Percentiles rank a stretch among this genome's conserved stretches.
phyloP scores from a whole-genome alignment of 2,888 invertebrate genomes.

The Tenthredo amoena region DNA sequence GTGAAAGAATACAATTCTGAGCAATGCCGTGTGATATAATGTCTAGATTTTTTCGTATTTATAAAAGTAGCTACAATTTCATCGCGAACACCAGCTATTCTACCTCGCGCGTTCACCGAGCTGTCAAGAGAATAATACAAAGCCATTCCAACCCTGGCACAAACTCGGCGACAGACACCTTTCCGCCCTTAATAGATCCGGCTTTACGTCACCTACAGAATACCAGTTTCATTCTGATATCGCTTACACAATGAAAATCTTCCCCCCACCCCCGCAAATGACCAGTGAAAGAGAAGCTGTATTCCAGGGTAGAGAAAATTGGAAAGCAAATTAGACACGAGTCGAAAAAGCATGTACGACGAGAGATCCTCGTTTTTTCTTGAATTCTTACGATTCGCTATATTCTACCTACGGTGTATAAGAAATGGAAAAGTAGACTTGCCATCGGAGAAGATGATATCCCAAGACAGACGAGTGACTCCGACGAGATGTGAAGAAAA shows the following conservation, averaged over 20 bases:
- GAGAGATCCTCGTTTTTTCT: background rate
- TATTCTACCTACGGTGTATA: background rate
- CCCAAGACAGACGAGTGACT: background rate
- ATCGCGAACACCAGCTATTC: background rate
- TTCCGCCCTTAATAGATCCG: slow-evolving; percentile 37
- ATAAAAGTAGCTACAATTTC: slow-evolving; percentile 17
- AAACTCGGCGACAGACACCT: slow-evolving; percentile 38
- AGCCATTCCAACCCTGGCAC: slow-evolving; percentile 11
- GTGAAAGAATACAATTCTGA: background rate
- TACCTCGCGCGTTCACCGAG: background rate
- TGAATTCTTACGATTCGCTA: background rate
- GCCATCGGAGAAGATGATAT: background rate
- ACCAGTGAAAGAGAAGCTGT: background rate
- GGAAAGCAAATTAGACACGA: background rate
- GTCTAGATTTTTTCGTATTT: slow-evolving; percentile 1
- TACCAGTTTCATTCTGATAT: slow-evolving; percentile 12
- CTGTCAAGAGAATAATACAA: slow-evolving; percentile 36
- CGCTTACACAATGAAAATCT: background rate
- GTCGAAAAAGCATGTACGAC: background rate
- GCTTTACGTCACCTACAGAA: slow-evolving; percentile 29
- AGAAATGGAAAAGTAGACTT: background rate
- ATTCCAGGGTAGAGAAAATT: background rate
- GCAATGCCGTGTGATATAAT: background rate
- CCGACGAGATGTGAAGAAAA: background rate
- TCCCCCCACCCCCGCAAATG: background rate